These are phyloP conservation scores for Drosophila guanche DNA, from an alignment of 1,140 invertebrate species.

Conservation along the genomic window DNA sequence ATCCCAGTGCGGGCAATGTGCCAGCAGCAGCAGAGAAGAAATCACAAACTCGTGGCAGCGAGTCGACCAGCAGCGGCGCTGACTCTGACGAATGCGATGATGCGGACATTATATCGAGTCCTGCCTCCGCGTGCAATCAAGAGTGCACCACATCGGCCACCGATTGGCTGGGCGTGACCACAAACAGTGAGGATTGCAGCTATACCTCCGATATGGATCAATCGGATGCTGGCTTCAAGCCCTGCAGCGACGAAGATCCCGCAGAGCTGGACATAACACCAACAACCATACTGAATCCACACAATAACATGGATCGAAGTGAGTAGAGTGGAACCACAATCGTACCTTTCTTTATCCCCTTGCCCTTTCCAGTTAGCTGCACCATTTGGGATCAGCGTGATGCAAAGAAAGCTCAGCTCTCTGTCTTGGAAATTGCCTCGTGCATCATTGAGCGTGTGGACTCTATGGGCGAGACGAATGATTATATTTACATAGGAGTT, in stretches of 20 bases:
- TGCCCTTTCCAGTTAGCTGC: conserved; percentile 89
- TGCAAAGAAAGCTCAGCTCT: conserved; percentile 95
- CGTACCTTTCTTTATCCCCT: background rate
- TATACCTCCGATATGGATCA: conserved; percentile 90
- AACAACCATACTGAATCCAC: conserved; percentile 89
- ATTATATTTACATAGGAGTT: conserved; percentile 91
- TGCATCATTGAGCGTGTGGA: conserved; percentile 96
- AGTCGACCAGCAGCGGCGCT: conserved; percentile 75
- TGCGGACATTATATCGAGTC: conserved; percentile 84
- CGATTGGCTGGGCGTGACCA: conserved; percentile 93
- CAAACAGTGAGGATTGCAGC: conserved; percentile 93
- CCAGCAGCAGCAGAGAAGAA: conserved; percentile 35
- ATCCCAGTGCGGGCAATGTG: conserved; percentile 11
- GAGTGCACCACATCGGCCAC: conserved; percentile 87
- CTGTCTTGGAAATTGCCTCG: conserved; percentile 96
- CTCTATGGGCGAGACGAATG: conserved; percentile 90
- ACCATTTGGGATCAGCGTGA: conserved; percentile 96
- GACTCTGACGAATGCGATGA: conserved; percentile 86
- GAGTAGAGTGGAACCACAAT: conserved; percentile 46
- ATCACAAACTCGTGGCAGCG: conserved; percentile 15
- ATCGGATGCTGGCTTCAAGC: conserved; percentile 84
- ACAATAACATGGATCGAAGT: conserved; percentile 90
- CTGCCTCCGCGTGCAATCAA: conserved; percentile 64
- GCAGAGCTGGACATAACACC: conserved; percentile 89
- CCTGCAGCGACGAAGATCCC: conserved; percentile 83